A percentile compares a stretch with the other conserved stretches of the same genome.
phyloP scores from a whole-genome alignment of 2,797 vertebrate genomes.

The Emydoidea blandingii region DNA sequence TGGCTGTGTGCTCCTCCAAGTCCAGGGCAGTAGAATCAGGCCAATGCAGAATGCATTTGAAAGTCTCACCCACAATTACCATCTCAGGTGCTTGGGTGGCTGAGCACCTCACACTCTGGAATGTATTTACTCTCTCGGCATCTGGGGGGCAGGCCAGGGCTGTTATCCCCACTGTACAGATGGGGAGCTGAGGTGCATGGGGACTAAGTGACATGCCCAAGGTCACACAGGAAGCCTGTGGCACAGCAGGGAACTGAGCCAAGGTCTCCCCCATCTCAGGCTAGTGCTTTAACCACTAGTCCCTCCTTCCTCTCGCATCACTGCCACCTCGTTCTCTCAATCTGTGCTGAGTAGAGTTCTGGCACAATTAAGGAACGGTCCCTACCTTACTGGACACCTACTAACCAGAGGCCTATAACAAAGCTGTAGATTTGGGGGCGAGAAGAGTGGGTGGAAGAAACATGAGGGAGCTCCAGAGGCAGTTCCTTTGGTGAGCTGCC shows the following conservation, averaged over 20 bases:
- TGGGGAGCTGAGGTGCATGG: no score
- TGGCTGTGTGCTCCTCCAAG: background rate
- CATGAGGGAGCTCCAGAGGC: background rate
- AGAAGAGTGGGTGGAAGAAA: background rate
- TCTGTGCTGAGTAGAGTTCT: background rate
- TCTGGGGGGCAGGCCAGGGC: background rate
- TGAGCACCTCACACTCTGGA: background rate
- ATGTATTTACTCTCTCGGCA: background rate
- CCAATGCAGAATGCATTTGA: background rate
- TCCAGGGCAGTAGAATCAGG: background rate
- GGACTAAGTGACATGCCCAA: background rate
- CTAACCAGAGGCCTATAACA: background rate
- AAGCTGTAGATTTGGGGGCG: background rate
- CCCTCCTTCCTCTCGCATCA: background rate
- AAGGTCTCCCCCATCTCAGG: background rate
- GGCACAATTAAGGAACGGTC: background rate
- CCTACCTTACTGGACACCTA: background rate
- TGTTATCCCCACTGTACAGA: background rate
- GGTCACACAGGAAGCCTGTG: background rate
- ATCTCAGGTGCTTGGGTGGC: background rate
- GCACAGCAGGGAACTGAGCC: background rate
- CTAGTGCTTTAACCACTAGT: background rate
- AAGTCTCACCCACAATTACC: background rate
- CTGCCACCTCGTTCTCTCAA: background rate
- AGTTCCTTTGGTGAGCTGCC: background rate